phyloP scores from a whole-genome alignment of 2,888 invertebrate genomes.

The Agonopterix subpropinquella region DNA sequence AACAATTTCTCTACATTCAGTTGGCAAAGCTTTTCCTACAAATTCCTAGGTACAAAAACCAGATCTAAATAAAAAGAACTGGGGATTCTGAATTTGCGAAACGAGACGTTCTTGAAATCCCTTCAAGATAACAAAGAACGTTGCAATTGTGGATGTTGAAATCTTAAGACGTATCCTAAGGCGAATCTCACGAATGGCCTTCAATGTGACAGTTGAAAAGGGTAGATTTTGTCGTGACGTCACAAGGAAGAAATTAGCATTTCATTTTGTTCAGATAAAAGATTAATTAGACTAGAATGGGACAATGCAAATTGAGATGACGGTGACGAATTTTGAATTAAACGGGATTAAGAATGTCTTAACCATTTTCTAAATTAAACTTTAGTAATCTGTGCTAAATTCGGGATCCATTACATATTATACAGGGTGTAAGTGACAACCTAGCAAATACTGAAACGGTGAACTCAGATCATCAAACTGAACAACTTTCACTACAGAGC shows the following conservation, averaged over 20 bases:
- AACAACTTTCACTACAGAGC: too few species aligned
- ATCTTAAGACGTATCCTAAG: not conserved
- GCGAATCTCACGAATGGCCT: not conserved
- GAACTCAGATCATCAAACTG: too few species aligned
- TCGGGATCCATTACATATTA: too few species aligned
- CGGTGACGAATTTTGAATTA: too few species aligned
- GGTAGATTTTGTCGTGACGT: not conserved
- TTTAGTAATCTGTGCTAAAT: too few species aligned
- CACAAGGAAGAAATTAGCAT: constrained; percentile 1
- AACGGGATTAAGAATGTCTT: too few species aligned
- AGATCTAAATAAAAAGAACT: not conserved
- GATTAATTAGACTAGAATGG: not conserved
- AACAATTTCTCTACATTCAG: too few species aligned
- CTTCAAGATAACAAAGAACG: constrained; percentile 4
- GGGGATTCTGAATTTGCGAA: not conserved
- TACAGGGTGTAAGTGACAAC: too few species aligned
- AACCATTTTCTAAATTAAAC: too few species aligned
- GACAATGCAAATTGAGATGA: not conserved
- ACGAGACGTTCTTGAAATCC: not conserved
- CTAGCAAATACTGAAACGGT: too few species aligned
- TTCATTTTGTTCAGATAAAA: constrained; percentile 1
- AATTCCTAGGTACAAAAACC: not conserved
- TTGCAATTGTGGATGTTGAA: constrained; percentile 1
- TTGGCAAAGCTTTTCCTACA: not conserved
- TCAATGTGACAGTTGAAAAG: constrained; percentile 2